Conservation (phyloP, 2,888 invertebrate genomes). For the Eurytoma adleriae region DNA sequence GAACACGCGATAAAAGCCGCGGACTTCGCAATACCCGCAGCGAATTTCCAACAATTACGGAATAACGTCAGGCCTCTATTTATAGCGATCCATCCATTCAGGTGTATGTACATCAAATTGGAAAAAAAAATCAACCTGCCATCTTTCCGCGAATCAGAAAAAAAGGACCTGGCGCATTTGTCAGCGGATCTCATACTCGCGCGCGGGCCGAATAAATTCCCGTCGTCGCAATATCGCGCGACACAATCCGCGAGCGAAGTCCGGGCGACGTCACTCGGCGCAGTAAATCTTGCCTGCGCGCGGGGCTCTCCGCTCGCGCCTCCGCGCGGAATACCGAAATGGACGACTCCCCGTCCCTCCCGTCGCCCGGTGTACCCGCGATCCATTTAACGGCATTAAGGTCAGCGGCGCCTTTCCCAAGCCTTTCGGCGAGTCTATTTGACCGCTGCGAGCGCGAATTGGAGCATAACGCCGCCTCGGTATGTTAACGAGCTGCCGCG, state of each 20-base stretch:
- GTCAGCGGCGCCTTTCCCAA: constrained; percentile 31
- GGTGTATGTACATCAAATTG: too few species aligned
- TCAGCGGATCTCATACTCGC: not conserved
- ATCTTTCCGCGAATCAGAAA: not conserved
- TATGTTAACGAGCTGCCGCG: constrained; percentile 58
- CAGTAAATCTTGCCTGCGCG: constrained; percentile 29
- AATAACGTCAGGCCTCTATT: too few species aligned
- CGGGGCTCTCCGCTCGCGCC: not conserved
- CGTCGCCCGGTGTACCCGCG: not conserved
- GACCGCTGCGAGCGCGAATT: constrained; percentile 53
- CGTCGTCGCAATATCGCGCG: constrained; percentile 17
- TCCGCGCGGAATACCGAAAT: constrained; percentile 16
- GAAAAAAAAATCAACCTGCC: not conserved
- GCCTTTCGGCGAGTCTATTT: constrained; percentile 20
- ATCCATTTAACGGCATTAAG: constrained; percentile 36
- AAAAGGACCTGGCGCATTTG: not conserved
- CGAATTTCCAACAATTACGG: too few species aligned
- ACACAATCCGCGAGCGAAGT: constrained; percentile 17
- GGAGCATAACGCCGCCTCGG: constrained; percentile 59
- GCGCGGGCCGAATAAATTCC: constrained; percentile 13
- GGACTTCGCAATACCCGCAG: too few species aligned
- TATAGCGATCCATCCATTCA: too few species aligned
- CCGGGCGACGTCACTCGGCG: not conserved
- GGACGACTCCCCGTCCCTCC: not conserved
- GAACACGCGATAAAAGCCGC: too few species aligned